Percentiles rank a stretch among this genome's conserved stretches.
Conservation (phyloP, 2,113 vertebrate species). For the Puntigrus tetrazona region DNA sequence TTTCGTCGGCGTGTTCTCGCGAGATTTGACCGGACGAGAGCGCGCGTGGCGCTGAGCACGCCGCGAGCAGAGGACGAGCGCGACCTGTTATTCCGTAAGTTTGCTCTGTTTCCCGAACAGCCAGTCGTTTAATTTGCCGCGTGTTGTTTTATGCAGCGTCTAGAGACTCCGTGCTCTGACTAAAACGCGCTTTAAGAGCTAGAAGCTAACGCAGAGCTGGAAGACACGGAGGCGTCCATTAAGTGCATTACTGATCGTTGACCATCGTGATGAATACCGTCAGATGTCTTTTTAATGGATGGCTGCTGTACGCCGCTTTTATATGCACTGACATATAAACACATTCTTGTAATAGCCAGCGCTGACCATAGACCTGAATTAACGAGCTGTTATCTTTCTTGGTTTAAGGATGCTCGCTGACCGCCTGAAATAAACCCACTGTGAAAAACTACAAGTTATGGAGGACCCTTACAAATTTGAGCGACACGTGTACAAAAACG, state of each 20-base stretch:
- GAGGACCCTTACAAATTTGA: conserved; percentile 67
- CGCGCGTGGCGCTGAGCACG: not conserved
- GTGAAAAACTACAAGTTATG: conserved; percentile 4
- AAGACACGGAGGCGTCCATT: not conserved
- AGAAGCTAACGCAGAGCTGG: not conserved
- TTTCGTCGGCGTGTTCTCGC: not conserved
- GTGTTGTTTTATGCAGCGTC: no score
- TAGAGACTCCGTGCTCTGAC: not conserved
- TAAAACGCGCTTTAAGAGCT: not conserved
- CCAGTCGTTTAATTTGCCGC: not conserved
- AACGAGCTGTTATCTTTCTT: not conserved
- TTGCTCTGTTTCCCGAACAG: not conserved
- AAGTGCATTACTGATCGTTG: not conserved
- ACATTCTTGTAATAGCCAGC: not conserved
- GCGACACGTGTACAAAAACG: conserved; percentile 78
- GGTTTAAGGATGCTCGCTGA: not conserved
- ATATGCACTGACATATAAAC: not conserved
- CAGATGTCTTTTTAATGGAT: not conserved
- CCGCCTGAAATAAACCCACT: not conserved
- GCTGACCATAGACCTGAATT: not conserved
- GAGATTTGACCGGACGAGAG: not conserved
- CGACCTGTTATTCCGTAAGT: not conserved
- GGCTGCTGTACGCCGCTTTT: not conserved
- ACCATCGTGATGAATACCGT: not conserved
- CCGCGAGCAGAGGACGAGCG: not conserved